phyloP scores from a whole-genome alignment of 2,888 invertebrate genomes.

The Catonia carolina region DNA sequence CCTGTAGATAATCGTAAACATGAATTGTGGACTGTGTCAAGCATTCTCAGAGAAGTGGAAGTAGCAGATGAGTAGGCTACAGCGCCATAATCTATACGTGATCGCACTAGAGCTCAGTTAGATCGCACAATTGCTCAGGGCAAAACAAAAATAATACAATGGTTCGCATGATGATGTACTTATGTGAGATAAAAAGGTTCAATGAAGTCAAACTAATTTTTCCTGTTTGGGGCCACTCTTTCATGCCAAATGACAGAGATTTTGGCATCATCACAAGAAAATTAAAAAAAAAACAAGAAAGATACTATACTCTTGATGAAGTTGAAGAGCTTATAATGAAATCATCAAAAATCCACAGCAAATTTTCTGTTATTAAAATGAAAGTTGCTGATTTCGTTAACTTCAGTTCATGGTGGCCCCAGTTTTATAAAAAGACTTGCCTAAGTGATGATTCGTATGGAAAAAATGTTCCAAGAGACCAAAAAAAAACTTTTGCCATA shows the following conservation, averaged over 20 bases:
- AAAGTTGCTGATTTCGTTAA: neutral
- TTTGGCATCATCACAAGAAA: conserved; percentile 21
- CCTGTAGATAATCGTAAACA: too few relatives aligned
- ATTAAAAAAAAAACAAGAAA: conserved; percentile 9
- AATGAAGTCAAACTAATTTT: too few relatives aligned
- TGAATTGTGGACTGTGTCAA: too few relatives aligned
- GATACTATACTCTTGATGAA: conserved; percentile 14
- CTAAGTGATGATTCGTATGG: conserved; percentile 17
- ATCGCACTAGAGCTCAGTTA: too few relatives aligned
- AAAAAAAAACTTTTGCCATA: conserved; percentile 7
- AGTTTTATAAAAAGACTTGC: conserved; percentile 1
- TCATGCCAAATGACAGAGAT: conserved; percentile 16
- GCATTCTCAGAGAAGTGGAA: too few relatives aligned
- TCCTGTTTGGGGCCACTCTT: conserved; percentile 6
- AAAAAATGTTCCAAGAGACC: conserved; percentile 16
- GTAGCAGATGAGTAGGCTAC: too few relatives aligned
- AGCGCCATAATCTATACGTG: too few relatives aligned
- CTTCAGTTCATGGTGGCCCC: conserved; percentile 7
- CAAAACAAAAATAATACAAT: too few relatives aligned
- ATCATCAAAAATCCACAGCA: neutral
- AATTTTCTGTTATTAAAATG: neutral
- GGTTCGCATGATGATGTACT: too few relatives aligned
- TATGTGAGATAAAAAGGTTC: too few relatives aligned
- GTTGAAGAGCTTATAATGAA: neutral
- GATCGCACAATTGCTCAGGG: too few relatives aligned